Evolutionary conservation across 1,140 invertebrate species (phyloP).

Genomic region (Rhagoletis pomonella): DNA sequence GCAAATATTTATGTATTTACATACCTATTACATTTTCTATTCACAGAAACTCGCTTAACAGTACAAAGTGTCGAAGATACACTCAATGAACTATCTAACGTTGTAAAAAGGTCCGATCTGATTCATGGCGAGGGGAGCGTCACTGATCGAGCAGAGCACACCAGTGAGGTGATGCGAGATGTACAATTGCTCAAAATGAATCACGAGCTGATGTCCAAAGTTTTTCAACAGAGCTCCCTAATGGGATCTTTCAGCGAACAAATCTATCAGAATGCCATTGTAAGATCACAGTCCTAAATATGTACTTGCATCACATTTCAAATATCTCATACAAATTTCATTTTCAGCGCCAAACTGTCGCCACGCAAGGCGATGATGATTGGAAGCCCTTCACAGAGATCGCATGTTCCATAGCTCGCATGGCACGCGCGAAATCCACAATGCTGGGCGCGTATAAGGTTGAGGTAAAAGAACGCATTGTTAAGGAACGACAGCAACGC

Average conservation of each 20-base stretch:
- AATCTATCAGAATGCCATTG: constrained; percentile 57
- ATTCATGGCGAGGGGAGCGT: constrained; percentile 53
- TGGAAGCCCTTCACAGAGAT: constrained; percentile 54
- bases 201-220: constrained; percentile 58
- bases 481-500: constrained; percentile 54
- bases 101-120: constrained; percentile 35
- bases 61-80: constrained; percentile 32
- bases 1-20: too few relatives aligned
- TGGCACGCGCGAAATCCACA: constrained; percentile 24
- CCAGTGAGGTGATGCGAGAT: constrained; percentile 59
- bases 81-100: constrained; percentile 11
- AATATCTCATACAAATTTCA: neutral
- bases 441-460: constrained; percentile 59
- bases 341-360: constrained; percentile 54
- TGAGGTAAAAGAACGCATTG: constrained; percentile 48
- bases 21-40: neutral
- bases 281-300: constrained; percentile 7
- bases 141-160: constrained; percentile 56
- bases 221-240: constrained; percentile 54
- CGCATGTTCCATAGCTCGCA: constrained; percentile 4
- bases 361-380: constrained; percentile 44
- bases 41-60: neutral
- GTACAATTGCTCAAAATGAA: constrained; percentile 58
- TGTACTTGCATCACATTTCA: neutral
- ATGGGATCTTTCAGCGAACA: constrained; percentile 57